These are phyloP conservation scores for Incurvaria masculella DNA, from an alignment of 2,888 invertebrate genomes.

Conservation along the genomic window DNA sequence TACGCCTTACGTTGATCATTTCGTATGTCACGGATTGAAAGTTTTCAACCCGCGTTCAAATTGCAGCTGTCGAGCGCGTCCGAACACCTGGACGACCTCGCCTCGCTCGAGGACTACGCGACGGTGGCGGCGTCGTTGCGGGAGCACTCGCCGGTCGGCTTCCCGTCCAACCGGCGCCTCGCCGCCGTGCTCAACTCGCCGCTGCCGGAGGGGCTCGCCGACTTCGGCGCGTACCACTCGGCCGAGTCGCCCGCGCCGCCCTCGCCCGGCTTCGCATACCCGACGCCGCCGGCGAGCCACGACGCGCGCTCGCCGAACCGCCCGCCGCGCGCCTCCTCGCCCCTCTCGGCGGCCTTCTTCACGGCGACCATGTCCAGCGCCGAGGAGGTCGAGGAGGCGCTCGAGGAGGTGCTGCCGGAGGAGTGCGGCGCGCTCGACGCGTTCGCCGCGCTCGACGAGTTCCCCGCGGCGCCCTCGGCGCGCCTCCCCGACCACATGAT, in stretches of 20 bases:
- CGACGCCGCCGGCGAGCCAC: constrained; percentile 85
- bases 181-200: constrained; percentile 77
- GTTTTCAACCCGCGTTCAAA: too few species aligned
- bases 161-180: constrained; percentile 67
- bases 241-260: constrained; percentile 47
- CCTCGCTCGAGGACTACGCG: constrained; percentile 61
- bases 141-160: constrained; percentile 56
- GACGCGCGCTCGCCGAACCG: constrained; percentile 70
- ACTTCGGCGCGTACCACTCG: constrained; percentile 77
- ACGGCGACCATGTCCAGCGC: constrained; percentile 83
- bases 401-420: constrained; percentile 80
- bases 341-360: constrained; percentile 79
- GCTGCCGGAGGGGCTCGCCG: constrained; percentile 74
- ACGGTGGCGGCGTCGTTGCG: constrained; percentile 56
- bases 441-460: constrained; percentile 47
- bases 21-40: too few species aligned
- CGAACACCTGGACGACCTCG: constrained; percentile 62
- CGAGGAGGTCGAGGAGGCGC: constrained; percentile 81
- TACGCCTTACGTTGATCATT: too few species aligned
- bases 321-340: constrained; percentile 74
- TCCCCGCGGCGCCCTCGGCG: constrained; percentile 62
- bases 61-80: constrained; percentile 61
- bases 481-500: constrained; percentile 79
- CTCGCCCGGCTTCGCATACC: constrained; percentile 76
- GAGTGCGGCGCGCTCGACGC: constrained; percentile 59